Percentiles rank a stretch among this genome's conserved stretches.
Conservation (phyloP, 2,888 invertebrate genomes). For the Polymixis flavicincta region DNA sequence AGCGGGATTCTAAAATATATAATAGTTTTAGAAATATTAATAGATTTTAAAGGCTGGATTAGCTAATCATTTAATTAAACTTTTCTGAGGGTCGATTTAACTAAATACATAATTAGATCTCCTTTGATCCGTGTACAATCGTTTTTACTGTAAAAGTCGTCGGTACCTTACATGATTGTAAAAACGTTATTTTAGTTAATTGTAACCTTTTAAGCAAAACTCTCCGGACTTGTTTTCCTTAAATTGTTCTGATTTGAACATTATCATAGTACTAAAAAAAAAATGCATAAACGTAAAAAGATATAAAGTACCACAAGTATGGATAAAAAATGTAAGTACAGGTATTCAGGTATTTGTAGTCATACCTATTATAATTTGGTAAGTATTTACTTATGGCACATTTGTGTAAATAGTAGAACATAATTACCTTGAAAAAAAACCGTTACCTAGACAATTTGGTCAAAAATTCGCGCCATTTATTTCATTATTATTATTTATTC, state of each 20-base stretch:
- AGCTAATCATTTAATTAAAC: no score
- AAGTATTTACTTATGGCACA: neutral
- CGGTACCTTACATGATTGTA: neutral
- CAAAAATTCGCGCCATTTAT: constrained; percentile 5
- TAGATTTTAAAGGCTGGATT: neutral
- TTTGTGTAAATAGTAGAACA: neutral
- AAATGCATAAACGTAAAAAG: neutral
- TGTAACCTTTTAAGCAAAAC: no score
- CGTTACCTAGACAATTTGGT: constrained; percentile 14
- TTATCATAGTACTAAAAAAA: neutral
- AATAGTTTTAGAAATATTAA: neutral
- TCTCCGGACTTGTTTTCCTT: neutral
- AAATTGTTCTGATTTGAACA: neutral
- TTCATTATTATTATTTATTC: constrained; percentile 46
- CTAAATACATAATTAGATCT: neutral
- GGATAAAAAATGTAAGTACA: neutral
- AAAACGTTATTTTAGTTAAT: no score
- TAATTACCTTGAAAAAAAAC: neutral
- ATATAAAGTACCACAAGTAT: neutral
- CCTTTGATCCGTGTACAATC: neutral
- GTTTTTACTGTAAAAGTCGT: neutral
- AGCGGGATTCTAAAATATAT: neutral
- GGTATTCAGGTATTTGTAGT: neutral
- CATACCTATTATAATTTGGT: neutral
- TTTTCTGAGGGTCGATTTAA: neutral